Conservation (phyloP, 2,888 invertebrate species). For the Tinea trinotella region DNA sequence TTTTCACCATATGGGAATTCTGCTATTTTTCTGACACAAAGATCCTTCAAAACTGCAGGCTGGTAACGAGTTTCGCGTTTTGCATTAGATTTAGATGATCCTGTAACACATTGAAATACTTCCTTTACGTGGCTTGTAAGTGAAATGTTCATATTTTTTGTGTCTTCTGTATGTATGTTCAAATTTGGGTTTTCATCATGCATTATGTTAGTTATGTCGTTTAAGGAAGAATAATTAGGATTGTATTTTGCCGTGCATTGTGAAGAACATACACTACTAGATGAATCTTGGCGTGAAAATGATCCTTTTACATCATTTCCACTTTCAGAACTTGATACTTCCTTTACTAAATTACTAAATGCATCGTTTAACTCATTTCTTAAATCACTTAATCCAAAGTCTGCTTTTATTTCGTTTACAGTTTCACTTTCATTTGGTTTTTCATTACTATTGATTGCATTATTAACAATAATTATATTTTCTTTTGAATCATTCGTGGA, state of each 20-base stretch:
- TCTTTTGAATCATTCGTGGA: not conserved
- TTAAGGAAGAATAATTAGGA: slow-evolving; percentile 71
- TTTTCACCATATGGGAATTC: slow-evolving; percentile 79
- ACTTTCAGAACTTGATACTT: slow-evolving; percentile 50
- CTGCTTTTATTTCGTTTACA: slow-evolving; percentile 22
- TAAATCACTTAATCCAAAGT: slow-evolving; percentile 55
- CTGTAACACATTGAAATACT: slow-evolving; percentile 56
- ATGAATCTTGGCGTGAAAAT: slow-evolving; percentile 70
- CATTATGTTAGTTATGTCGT: slow-evolving; percentile 71
- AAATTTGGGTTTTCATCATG: slow-evolving; percentile 48
- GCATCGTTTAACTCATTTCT: slow-evolving; percentile 64
- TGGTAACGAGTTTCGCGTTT: slow-evolving; percentile 23
- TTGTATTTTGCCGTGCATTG: slow-evolving; percentile 81
- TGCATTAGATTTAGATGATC: slow-evolving; percentile 30
- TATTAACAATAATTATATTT: not conserved
- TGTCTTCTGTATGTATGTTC: slow-evolving; percentile 22
- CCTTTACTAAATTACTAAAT: slow-evolving; percentile 59
- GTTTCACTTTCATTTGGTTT: not conserved
- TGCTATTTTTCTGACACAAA: slow-evolving; percentile 76
- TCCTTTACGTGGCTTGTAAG: slow-evolving; percentile 52
- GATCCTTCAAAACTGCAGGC: slow-evolving; percentile 72
- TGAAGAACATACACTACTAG: slow-evolving; percentile 76
- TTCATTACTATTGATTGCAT: not conserved
- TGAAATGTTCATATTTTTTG: not conserved
- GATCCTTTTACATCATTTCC: slow-evolving; percentile 37